A percentile compares a stretch with the other conserved stretches of the same genome.
These are phyloP conservation scores for Lycophotia porphyrea DNA, from an alignment of 2,888 invertebrate genomes.

Conservation along the genomic window DNA sequence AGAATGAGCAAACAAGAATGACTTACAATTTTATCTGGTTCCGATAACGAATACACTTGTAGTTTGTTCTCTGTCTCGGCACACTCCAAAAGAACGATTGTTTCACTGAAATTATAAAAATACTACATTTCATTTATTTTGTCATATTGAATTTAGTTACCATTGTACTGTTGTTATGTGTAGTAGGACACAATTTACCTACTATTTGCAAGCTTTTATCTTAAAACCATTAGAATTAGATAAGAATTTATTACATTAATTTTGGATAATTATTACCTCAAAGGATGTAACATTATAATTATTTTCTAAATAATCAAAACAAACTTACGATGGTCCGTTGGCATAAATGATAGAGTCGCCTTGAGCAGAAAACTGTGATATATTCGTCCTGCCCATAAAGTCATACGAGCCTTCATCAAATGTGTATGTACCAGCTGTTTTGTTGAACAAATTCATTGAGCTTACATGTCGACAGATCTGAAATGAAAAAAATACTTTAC, in stretches of 20 bases:
- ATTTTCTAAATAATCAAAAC: not conserved
- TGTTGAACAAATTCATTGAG: conserved; percentile 63
- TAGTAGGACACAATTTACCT: not conserved
- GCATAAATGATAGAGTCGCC: conserved; percentile 78
- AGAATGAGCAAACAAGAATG: conserved; percentile 38
- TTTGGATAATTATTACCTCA: not conserved
- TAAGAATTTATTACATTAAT: conserved; percentile 18
- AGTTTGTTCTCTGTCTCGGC: conserved; percentile 74
- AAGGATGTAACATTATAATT: not conserved
- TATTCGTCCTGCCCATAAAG: conserved; percentile 76
- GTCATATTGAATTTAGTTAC: not conserved
- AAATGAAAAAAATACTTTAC: conserved; percentile 33
- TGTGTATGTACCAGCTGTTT: conserved; percentile 58
- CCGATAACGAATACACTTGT: conserved; percentile 72
- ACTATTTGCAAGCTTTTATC: not conserved
- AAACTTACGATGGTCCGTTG: conserved; percentile 84
- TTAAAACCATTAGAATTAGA: conserved; percentile 17
- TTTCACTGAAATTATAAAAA: conserved; percentile 71
- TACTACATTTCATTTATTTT: conserved; percentile 5
- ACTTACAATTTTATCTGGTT: conserved; percentile 81
- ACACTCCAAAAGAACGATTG: conserved; percentile 82
- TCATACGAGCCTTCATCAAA: conserved; percentile 73
- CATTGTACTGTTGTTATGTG: not conserved
- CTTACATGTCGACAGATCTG: conserved; percentile 80
- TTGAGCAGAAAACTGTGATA: conserved; percentile 74